Base-by-base conservation (phyloP, 2,888 invertebrate genomes). In the Phanerotoma sp. region DNA sequence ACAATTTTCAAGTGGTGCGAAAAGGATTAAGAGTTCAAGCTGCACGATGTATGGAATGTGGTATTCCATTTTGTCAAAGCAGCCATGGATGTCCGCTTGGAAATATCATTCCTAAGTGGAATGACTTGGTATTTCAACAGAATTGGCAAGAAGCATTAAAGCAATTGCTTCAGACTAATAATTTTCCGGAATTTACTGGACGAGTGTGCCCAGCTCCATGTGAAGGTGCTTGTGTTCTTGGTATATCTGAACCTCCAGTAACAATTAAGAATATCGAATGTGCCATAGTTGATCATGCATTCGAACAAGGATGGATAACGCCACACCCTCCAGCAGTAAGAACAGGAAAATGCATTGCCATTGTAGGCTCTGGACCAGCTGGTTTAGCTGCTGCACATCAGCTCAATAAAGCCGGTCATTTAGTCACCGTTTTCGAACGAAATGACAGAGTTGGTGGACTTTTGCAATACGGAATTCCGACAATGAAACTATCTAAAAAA, bases 251-350 rank as follows among this genome's bases (percentile, higher is more conserved):
- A 69, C 96, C 96, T 3, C 85, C 98, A 10, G 99, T 99, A 20
- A 98, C 98, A 58, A 99, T 99, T 77, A 99, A 99, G 80, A 96
- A 96, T 77, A 98, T 99, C 68, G 99, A 99, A 81, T 97, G 97
- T 77, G 88, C 97, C 52, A 99, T 99, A 76, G 97, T 99, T 66
- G 99, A 99, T 80, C 88, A 96, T 80, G 99, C 96, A 10, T 99
- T 95, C 78, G 94, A 96, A 72, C 88, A 91, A 78, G 96, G 96
- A 4, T 96, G 95, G 96, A 92, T 98, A 63, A 81, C 82, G 47
- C 89, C 98, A 0, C 86, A 91, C 77, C 84, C 86, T 30, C 96
- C 96, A 0, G 77, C 80, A 7, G 69, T 77, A 20, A 83, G 93
- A 51, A 91, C 91, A 32, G 93, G 90, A 11, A 91, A 89, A 68